Percentiles rank a stretch among this genome's conserved stretches.
Conservation (phyloP, 1,140 invertebrate species). For the Tribolium castaneum region DNA sequence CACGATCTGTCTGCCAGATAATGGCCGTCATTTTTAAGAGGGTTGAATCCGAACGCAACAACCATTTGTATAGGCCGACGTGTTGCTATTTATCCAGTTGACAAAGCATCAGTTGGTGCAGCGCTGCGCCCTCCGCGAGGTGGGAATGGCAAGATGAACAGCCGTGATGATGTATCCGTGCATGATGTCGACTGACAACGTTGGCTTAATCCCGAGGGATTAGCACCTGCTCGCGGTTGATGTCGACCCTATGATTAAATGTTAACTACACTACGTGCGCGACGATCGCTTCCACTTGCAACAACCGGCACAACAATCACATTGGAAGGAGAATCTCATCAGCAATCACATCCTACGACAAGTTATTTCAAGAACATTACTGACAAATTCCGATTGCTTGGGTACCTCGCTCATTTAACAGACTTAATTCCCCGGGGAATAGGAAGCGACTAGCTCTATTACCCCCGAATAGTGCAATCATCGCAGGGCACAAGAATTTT, state of each 20-base stretch:
- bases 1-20: slow-evolving; percentile 59
- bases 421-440: neutral
- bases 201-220: slow-evolving; percentile 45
- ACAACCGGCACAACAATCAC: slow-evolving; percentile 26
- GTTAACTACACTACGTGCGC: slow-evolving; percentile 42
- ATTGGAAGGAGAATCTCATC: slow-evolving; percentile 6
- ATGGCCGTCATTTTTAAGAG: slow-evolving; percentile 62
- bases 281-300: slow-evolving; percentile 9
- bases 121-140: neutral
- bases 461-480: neutral
- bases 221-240: slow-evolving; percentile 47
- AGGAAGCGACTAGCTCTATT: neutral
- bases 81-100: slow-evolving; percentile 59
- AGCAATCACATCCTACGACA: slow-evolving; percentile 22
- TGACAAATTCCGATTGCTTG: slow-evolving; percentile 25
- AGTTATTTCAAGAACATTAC: slow-evolving; percentile 17
- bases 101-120: slow-evolving; percentile 49
- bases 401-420: slow-evolving; percentile 4
- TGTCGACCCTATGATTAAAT: slow-evolving; percentile 46
- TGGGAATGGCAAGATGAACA: neutral
- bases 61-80: slow-evolving; percentile 61
- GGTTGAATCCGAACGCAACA: slow-evolving; percentile 59
- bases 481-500: neutral
- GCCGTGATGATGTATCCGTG: slow-evolving; percentile 3
- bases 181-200: slow-evolving; percentile 39